Percentiles rank a stretch among this genome's conserved stretches.
These are phyloP conservation scores for Atta colombica DNA, from an alignment of 1,140 invertebrate species.

Conservation along the genomic window DNA sequence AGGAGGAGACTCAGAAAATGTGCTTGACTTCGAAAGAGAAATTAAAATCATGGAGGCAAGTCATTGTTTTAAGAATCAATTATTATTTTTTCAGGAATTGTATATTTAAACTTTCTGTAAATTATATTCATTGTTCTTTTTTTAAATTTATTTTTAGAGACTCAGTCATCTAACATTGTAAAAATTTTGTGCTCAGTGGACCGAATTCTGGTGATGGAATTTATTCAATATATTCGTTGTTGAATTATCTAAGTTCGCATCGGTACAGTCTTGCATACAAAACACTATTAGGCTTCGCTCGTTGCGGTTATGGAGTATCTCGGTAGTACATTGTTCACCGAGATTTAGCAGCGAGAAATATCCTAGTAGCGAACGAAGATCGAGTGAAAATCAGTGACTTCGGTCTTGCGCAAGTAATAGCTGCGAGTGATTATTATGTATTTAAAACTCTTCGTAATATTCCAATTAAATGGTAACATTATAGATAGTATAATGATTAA, in stretches of 20 bases:
- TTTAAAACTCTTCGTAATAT: slow-evolving; percentile 91
- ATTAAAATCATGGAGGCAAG: slow-evolving; percentile 92
- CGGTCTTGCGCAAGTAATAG: slow-evolving; percentile 94
- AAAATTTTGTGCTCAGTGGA: slow-evolving; percentile 92
- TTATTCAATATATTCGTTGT: slow-evolving; percentile 92
- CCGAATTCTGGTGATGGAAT: slow-evolving; percentile 96
- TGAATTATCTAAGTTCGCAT: slow-evolving; percentile 92
- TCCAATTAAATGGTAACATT: slow-evolving; percentile 92
- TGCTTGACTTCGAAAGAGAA: slow-evolving; percentile 90
- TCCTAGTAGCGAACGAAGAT: slow-evolving; percentile 93
- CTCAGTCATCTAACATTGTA: slow-evolving; percentile 95
- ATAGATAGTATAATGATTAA: background rate
- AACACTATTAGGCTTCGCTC: slow-evolving; percentile 91
- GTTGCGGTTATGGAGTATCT: slow-evolving; percentile 96
- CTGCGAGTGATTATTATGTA: slow-evolving; percentile 93
- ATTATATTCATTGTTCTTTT: background rate
- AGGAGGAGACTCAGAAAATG: slow-evolving; percentile 81
- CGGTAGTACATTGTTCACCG: slow-evolving; percentile 93
- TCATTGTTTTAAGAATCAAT: background rate
- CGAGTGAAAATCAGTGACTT: slow-evolving; percentile 97
- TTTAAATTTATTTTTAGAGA: slow-evolving; percentile 85
- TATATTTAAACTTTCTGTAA: background rate
- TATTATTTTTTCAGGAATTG: too few relatives aligned
- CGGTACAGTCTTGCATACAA: slow-evolving; percentile 88
- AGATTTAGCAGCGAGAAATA: slow-evolving; percentile 95